Percentiles rank a stretch among this genome's conserved stretches.
phyloP scores from a whole-genome alignment of 2,888 invertebrate genomes.

The Lamellibrachia satsuma region DNA sequence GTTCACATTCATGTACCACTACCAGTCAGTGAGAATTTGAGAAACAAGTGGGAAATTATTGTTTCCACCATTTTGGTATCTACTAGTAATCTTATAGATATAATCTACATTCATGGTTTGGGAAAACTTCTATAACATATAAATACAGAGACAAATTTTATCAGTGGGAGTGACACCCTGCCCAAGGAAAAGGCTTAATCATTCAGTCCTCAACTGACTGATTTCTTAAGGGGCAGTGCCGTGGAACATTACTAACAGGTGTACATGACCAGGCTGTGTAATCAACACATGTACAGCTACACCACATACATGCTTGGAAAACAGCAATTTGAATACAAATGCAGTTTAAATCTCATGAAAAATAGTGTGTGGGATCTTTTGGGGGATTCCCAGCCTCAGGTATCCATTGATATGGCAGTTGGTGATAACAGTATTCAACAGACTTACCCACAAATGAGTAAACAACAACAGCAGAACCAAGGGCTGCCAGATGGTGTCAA shows the following conservation, averaged over 20 bases:
- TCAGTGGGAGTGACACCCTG: too few relatives aligned
- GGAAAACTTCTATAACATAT: too few relatives aligned
- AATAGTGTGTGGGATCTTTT: background rate
- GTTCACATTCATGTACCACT: background rate
- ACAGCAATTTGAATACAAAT: too few relatives aligned
- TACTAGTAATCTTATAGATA: background rate
- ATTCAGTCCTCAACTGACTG: too few relatives aligned
- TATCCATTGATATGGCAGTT: background rate
- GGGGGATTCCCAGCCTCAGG: background rate
- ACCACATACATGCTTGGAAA: background rate
- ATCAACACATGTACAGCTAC: background rate
- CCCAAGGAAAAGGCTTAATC: too few relatives aligned
- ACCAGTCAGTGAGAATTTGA: background rate
- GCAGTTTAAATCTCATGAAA: too few relatives aligned
- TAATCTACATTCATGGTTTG: background rate
- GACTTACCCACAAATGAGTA: background rate
- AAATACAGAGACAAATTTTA: too few relatives aligned
- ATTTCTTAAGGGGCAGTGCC: background rate
- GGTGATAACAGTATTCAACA: background rate
- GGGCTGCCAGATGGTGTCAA: background rate
- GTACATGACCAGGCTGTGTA: background rate
- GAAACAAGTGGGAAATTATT: background rate
- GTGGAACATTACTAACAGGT: background rate
- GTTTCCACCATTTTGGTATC: background rate
- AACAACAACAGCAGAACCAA: background rate